Base-by-base conservation (phyloP, 1,140 invertebrate genomes). In the Marisa cornuarietis region DNA sequence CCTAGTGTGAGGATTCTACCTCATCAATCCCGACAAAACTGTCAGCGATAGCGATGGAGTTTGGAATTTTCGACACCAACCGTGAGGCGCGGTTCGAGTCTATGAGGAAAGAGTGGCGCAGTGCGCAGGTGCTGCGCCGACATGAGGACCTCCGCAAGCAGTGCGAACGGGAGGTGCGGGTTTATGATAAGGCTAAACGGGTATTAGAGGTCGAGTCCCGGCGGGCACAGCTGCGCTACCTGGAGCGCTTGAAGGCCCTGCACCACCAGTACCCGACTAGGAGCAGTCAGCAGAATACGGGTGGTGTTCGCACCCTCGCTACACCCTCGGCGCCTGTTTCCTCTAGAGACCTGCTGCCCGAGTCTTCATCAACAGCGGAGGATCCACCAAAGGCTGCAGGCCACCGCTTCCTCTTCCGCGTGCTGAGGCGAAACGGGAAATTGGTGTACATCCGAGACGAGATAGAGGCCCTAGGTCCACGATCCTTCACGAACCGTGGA, bases 141-240 rank as follows among this genome's bases (percentile, higher is more conserved):
- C 78, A 79, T 58, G 78, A 79, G n/a, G 78, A 79, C 71, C 78
- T 79, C 20, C 78, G 78, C 62, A 79, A 73, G 54, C 78, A 79
- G 78, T 79, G 78, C n/a, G 78, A 79, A 62, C 72, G 49, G 22
- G 78, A 79, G 51, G 61, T 79, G 61, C 14, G 20, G 49, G 24
- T 14, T 6, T 71, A 76, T 52, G 74, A 76, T 13, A 42, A 66
- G 26, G 68, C 68, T 49, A 61, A 76, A 24, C 49, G 68, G n/a
- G 52, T 76, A 51, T 8, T 52, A 24, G 65, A 22, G 51, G 68
- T 73, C 31, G 62, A 80, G 65, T 80, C 42, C 69, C 18, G 73
- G 26, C 79, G 61, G 42, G 54, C 69, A 18, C 74, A 80, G 58
- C 31, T 42, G 5, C 73, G 63, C 31, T 71, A 42, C 74, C 1